A percentile compares a stretch with the other conserved stretches of the same genome.
These are phyloP conservation scores for Copidosoma floridanum DNA, from an alignment of 1,140 invertebrate genomes.

Conservation along the genomic window DNA sequence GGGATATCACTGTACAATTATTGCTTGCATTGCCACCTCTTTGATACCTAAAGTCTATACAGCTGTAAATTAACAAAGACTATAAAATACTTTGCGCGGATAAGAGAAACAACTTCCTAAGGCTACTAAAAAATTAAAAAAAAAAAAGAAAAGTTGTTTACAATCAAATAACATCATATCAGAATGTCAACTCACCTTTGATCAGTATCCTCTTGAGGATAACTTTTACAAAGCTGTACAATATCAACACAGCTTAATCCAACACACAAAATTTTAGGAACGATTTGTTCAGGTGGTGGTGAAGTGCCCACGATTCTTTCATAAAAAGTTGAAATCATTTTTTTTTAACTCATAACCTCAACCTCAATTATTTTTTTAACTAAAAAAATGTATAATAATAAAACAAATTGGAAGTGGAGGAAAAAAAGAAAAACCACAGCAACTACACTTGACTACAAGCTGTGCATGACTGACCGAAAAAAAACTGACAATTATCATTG, in stretches of 20 bases:
- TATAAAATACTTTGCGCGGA: too few relatives aligned
- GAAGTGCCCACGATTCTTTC: conserved; percentile 34
- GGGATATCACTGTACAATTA: conserved; percentile 63
- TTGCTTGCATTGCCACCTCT: conserved; percentile 73
- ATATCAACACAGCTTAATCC: conserved; percentile 59
- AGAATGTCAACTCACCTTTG: conserved; percentile 49
- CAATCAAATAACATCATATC: background rate
- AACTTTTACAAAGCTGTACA: conserved; percentile 54
- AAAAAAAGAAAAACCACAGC: too few relatives aligned
- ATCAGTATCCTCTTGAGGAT: conserved; percentile 56
- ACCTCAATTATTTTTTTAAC: background rate
- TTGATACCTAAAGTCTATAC: conserved; percentile 61
- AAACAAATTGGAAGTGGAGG: too few relatives aligned
- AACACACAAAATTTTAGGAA: conserved; percentile 48
- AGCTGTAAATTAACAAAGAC: conserved; percentile 46
- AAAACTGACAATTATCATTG: too few relatives aligned
- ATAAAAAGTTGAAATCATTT: conserved; percentile 40
- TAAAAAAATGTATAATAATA: background rate
- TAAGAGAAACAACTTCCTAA: too few relatives aligned
- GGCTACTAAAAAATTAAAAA: too few relatives aligned
- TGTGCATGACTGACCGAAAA: too few relatives aligned
- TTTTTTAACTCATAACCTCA: background rate
- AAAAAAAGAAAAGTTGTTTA: too few relatives aligned
- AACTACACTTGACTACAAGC: too few relatives aligned
- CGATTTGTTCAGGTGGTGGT: conserved; percentile 16